These are phyloP conservation scores for Sparus aurata DNA, from an alignment of 2,797 vertebrate genomes.

Conservation along the genomic window DNA sequence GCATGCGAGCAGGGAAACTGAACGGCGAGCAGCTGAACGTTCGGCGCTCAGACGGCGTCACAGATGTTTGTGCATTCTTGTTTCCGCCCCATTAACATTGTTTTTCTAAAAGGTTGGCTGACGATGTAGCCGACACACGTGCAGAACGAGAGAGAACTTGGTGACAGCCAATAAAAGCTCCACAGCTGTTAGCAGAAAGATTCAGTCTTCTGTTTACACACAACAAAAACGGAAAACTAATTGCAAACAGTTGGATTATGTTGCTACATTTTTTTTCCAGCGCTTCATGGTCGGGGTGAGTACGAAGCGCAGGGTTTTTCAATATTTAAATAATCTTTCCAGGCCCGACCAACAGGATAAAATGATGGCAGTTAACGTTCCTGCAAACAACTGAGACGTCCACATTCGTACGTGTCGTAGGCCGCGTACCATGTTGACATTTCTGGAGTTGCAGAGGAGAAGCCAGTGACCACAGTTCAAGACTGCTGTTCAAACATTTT, in stretches of 20 bases:
- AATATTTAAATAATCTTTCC: not conserved
- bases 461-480: no score
- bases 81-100: constrained; percentile 18
- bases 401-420: no score
- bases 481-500: no score
- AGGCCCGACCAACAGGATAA: no score
- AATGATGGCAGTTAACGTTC: no score
- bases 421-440: no score
- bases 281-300: not conserved
- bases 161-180: constrained; percentile 2
- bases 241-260: not conserved
- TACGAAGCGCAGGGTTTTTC: not conserved
- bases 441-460: no score
- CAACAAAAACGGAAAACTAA: not conserved
- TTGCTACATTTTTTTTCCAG: not conserved
- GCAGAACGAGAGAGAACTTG: not conserved
- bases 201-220: not conserved
- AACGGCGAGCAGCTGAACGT: constrained; percentile 14
- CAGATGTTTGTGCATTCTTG: not conserved
- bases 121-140: not conserved
- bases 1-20: not conserved
- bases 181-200: not conserved
- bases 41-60: not conserved
- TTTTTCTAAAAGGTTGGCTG: not conserved
- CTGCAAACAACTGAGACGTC: no score